Base-by-base conservation (phyloP, 2,888 invertebrate genomes). In the Andrena chrysosceles region DNA sequence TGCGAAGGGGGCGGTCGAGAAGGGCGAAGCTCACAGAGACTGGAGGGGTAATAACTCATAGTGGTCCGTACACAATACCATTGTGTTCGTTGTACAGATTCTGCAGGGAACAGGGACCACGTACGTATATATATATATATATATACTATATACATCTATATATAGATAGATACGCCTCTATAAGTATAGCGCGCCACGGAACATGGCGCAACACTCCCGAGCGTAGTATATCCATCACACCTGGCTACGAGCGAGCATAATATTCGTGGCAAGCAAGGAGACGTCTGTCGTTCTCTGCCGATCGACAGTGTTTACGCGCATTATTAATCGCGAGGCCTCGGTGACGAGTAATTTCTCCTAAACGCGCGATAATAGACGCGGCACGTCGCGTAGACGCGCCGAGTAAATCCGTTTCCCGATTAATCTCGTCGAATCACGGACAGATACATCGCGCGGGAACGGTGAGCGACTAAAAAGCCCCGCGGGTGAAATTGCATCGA, bases 1-100 rank as follows among this genome's bases (percentile, higher is more conserved):
- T 86, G 89, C 85, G 69, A 83, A 72, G 80, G 77, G 80, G 71
- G 83, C 68, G 84, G 85, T 76, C 74, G 83, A 84, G 86, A 86
- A 82, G 86, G 85, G 83, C 69, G 84, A 86, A 79, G 85, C 89
- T 86, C 87, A 20, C 66, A 87, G 88, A 89, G 89, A 91, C 90
- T 89, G 88, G 90, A 90, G 89, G 91, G 91, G 91, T 91, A 92
- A 93, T 93, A 93, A 93, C 91, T 93, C 92, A 93, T 91, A 89
- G 87, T 85, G 90, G 90, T 89, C 90, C 90, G 89, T 88, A 89
- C 92, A 93, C 93, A 93, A 93, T 93, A 91, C 92, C 92, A 92
- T 92, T 93, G 92, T 92, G 91, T 88, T 91, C 91, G 91, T 91
- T 89, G 91, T 92, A 90, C 90, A 90, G 92, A 92, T 93, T 92